Evolutionary conservation across 2,888 invertebrate genomes (phyloP), one percentile per base, ranked within the genome.

Genomic region (Patella depressa): DNA sequence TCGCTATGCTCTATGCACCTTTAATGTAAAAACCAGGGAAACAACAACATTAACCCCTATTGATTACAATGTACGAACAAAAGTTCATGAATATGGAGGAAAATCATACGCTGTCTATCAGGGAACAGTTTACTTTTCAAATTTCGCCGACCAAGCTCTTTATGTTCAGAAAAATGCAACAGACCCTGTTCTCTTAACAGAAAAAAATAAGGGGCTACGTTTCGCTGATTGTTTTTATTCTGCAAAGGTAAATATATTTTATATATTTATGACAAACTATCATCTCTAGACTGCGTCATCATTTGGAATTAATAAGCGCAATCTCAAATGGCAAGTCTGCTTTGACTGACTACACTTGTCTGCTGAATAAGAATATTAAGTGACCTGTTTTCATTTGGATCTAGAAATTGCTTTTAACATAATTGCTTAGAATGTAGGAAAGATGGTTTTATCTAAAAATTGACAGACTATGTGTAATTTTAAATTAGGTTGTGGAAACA

Each of bases 81-180:
- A 84, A 77, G 91, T 92, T 7, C 92, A 92, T 84, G 92, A 92
- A 79, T 92, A 92, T 85, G 92, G 92, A 29, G 92, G 92, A 24
- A 92, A 91, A 2, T 88, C 90, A 4, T 87, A 90, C 74, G 85
- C 88, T 77, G 89, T 91, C 3, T 80, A 87, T 80, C 84, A 82
- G 71, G 87, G 84, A 45, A 85, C 76, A 29, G 87, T 89, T 55
- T 91, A 88, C 83, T 91, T 91, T 80, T 86, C 87, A 14, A 90
- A 91, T 83, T 89, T 88, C 74, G 71, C 76, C 11, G 90, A 91
- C 81, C 90, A 90, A 81, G 82, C 83, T 19, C 78, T 91, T 80
- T 90, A 91, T 81, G 80, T 77, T 7, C 90, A 90, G 79, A 78
- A 72, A 12, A 77, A 85, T 3, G 76, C 88, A 2, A 77, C 75